Evolutionary conservation across 2,797 vertebrate species (phyloP).

Genomic region (Hippocampus kuda): DNA sequence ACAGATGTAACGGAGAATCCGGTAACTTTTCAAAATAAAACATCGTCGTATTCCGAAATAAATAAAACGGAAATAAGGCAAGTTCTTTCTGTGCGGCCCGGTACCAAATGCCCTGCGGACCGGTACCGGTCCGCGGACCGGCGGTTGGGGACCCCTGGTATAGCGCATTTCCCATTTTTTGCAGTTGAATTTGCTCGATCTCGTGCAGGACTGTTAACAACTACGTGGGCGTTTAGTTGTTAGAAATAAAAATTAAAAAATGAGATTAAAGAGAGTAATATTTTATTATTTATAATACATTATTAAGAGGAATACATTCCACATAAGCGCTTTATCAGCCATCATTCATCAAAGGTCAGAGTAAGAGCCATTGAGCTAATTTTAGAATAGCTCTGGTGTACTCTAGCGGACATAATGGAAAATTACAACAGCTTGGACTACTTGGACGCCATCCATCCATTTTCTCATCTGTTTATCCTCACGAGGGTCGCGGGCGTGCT

Average conservation of each 20-base stretch:
- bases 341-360: background rate
- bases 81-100: too few species aligned
- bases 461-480: too few species aligned
- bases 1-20: too few species aligned
- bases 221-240: background rate
- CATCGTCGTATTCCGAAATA: too few species aligned
- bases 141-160: too few species aligned
- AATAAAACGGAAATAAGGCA: too few species aligned
- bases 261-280: background rate
- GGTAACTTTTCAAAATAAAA: too few species aligned
- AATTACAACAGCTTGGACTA: background rate
- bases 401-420: conserved; percentile 11
- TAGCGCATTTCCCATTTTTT: background rate
- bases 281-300: background rate
- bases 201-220: background rate
- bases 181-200: background rate
- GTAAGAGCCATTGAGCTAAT: background rate
- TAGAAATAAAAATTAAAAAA: background rate
- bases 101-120: too few species aligned
- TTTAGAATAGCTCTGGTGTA: background rate
- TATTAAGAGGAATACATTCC: background rate
- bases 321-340: background rate
- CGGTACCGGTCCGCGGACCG: too few species aligned
- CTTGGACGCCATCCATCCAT: too few species aligned
- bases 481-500: too few species aligned